Base-by-base conservation (phyloP, 2,888 invertebrate genomes). In the Zygaena filipendulae region DNA sequence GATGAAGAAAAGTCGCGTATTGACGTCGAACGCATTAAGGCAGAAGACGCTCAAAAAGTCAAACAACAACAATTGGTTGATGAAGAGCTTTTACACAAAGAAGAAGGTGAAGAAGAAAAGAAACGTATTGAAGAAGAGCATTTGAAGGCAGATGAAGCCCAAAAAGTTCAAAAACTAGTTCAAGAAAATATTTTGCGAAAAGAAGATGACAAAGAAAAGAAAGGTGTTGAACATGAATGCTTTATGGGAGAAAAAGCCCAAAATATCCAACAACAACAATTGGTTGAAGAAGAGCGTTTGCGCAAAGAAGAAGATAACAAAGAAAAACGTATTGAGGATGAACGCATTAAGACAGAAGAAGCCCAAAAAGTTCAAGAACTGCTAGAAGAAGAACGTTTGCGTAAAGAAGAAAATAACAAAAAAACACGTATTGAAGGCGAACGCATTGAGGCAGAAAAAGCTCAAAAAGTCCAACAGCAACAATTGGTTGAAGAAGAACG, bases 171-270 rank as follows among this genome's bases (percentile, higher is more conserved):
- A 38, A 25, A 40, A 33, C 19, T n/a, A 25, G 13, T 4, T 16
- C 5, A 16, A 16, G 7, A 6, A 7, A 4, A 7, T 16, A 7
- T 6, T 16, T 16, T 6, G 16, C 32, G 11, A 24, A 19, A 28
- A 16, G 23, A 29, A 14, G 19, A 27, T 16, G 10, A 27, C 49
- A 23, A 36, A 38, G 23, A 38, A 30, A 13, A 39, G 32, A 23
- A 41, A 10, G 18, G 13, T 2, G 11, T 24, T 23, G 26, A 23
- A 12, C 30, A 30, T 27, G 25, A 35, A n/a, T n/a, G n/a, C n/a
- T n/a, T n/a, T n/a, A n/a, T n/a, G n/a, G n/a, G n/a, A n/a, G n/a
- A 6, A 16, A 7, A 16, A 7, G 24, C n/a, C 16, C 5, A 16
- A 6, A 7, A 16, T 4, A 4, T 6, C 16, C 16, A 16, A 6